Base-by-base conservation (phyloP, 2,888 invertebrate genomes). In the Arctia plantaginis region DNA sequence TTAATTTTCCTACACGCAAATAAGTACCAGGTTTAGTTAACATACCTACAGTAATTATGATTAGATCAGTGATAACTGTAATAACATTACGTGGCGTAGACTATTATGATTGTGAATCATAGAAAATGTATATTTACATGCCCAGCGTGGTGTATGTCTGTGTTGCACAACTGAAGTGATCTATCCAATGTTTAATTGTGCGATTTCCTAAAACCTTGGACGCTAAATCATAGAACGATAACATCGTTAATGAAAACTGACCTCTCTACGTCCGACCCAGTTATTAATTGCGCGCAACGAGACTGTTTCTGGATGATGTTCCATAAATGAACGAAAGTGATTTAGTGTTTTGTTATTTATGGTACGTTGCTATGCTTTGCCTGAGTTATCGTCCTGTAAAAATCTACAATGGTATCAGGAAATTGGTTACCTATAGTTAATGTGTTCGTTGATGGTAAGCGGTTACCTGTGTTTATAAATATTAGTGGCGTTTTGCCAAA, bases 251-350 rank as follows among this genome's bases (percentile, higher is more conserved):
- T 94, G 92, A 91, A 90, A 90, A 91, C 87, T 92, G 94, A 92
- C 95, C 94, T 94, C 90, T 90, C 90, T 88, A 90, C 92, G 91
- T 93, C 94, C 94, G 94, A 92, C 91, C 91, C 84, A 93, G 88
- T 90, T 93, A 87, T 85, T 88, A 88, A 91, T 90, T 88, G 87
- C 84, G 85, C 82, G 76, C 77, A 85, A 84, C 78, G 78, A 81
- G 75, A 75, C 73, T 74, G 76, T 78, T 70, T 75, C 62, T 72
- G 75, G 73, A 80, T 73, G 73, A 74, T 68, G 72, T 69, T 75
- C 64, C 2, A 71, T 39, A 27, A 72, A 39, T 69, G 23, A 70
- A 44, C 39, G 59, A 69, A 62, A 55, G 41, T 33, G 70, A 59
- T 70, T 62, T 27, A 62, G 39, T 41, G 41, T 69, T 69, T 12